Base-by-base conservation (phyloP, 2,888 invertebrate genomes). In the Phaedon cochleariae region DNA sequence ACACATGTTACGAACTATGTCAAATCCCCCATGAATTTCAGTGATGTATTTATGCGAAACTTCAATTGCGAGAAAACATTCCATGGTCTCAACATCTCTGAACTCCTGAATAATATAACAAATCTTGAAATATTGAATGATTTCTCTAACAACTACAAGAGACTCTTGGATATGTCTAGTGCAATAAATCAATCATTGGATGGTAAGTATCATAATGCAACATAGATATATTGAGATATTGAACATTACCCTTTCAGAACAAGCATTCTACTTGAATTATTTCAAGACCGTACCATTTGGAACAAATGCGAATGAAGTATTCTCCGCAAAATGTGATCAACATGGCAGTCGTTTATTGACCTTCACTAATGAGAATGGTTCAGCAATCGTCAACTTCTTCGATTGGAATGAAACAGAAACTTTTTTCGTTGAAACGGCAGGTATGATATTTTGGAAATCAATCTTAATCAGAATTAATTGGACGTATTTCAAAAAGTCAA, bases 121-220 rank as follows among this genome's bases (percentile, higher is more conserved):
- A 71, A 73, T 61, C 73, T 78, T 5, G 73, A 66, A 12, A 68
- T 64, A 15, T 37, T 76, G 17, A 75, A 73, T 46, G 76, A 77
- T 65, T 79, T 85, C 34, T 80, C 82, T 66, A 79, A 79, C 1
- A 76, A 82, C 41, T 79, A 80, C 59, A 73, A 82, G 1, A 74
- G 72, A 49, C 71, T 83, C n/a, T 67, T 77, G 22, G 71, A 77
- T 17, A 74, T 77, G 69, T 73, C 81, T 0, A 54, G 67, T 1
- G 67, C 73, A 60, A 72, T 81, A 10, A 77, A 75, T 26, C 74
- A 76, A 74, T 85, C 79, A 68, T 77, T 81, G 31, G 67, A 65
- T 75, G 76, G 79, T 81, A 80, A 73, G 69, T 74, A n/a, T n/a
- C n/a, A n/a, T n/a, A n/a, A n/a, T n/a, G n/a, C n/a, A 26, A 26